These are phyloP conservation scores for Graptemys geographica DNA, from an alignment of 2,797 vertebrate species.

Conservation along the genomic window DNA sequence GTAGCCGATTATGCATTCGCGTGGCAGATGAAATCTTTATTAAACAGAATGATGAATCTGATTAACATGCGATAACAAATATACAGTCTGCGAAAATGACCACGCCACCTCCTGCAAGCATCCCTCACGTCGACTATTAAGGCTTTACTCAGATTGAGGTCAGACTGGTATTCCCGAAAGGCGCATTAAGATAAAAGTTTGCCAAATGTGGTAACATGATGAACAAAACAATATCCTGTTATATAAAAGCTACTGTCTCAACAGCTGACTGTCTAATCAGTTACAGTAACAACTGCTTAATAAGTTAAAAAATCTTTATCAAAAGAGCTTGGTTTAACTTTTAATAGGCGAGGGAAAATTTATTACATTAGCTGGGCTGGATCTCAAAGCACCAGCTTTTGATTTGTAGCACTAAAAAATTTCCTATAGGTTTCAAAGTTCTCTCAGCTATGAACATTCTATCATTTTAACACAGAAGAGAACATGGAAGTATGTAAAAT, in stretches of 20 bases:
- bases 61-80: conserved; percentile 85
- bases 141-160: conserved; percentile 87
- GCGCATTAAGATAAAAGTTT: conserved; percentile 83
- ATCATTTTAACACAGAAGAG: rapidly evolving
- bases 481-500: background rate
- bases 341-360: conserved; percentile 12
- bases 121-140: conserved; percentile 68
- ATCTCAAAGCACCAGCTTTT: background rate
- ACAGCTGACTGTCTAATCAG: conserved; percentile 69
- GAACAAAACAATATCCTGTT: conserved; percentile 75
- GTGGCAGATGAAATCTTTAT: conserved; percentile 85
- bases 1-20: conserved; percentile 81
- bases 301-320: conserved; percentile 62
- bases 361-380: conserved; percentile 37
- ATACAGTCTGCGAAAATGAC: conserved; percentile 74
- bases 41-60: conserved; percentile 83
- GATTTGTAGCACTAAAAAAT: background rate
- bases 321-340: conserved; percentile 35
- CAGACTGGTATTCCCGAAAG: conserved; percentile 82
- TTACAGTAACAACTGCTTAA: conserved; percentile 62
- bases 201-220: conserved; percentile 76
- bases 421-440: background rate
- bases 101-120: conserved; percentile 73
- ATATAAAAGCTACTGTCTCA: conserved; percentile 65
- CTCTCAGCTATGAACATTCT: background rate